A percentile compares a stretch with the other conserved stretches of the same genome.
Conservation (phyloP, 2,113 vertebrate species). For the Dermatemys mawii region DNA sequence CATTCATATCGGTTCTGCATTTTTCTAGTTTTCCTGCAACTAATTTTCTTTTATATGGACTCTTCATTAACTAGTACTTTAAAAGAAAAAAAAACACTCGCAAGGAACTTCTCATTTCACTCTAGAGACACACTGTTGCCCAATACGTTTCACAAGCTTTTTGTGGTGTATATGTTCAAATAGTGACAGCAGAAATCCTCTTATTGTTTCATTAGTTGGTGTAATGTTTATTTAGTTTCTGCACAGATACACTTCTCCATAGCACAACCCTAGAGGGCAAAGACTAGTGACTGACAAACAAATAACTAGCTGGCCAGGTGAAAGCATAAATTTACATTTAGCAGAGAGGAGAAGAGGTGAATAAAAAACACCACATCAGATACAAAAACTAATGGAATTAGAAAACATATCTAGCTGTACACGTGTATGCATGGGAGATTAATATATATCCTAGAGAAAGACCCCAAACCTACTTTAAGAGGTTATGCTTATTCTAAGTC, state of each 20-base stretch:
- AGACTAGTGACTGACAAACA: slow-evolving; percentile 2
- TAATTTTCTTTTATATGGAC: neutral
- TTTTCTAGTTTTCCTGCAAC: neutral
- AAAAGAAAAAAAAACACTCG: neutral
- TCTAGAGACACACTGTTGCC: neutral
- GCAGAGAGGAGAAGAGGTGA: neutral
- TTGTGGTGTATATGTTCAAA: neutral
- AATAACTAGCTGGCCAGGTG: neutral
- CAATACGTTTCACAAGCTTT: neutral
- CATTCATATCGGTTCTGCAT: neutral
- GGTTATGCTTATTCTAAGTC: neutral
- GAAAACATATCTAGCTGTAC: neutral
- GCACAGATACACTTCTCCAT: neutral
- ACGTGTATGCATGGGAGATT: too few species aligned
- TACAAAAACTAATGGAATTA: too few species aligned
- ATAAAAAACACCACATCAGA: neutral
- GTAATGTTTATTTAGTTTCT: slow-evolving; percentile 33
- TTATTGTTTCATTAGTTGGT: slow-evolving; percentile 19
- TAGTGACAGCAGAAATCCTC: neutral
- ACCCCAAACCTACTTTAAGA: neutral
- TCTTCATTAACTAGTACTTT: neutral
- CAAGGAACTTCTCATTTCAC: neutral
- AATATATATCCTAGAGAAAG: neutral
- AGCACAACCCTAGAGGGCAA: neutral
- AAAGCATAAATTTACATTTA: slow-evolving; percentile 6